Evolutionary conservation across 2,113 vertebrate genomes (phyloP).

Genomic region (Strix aluco): DNA sequence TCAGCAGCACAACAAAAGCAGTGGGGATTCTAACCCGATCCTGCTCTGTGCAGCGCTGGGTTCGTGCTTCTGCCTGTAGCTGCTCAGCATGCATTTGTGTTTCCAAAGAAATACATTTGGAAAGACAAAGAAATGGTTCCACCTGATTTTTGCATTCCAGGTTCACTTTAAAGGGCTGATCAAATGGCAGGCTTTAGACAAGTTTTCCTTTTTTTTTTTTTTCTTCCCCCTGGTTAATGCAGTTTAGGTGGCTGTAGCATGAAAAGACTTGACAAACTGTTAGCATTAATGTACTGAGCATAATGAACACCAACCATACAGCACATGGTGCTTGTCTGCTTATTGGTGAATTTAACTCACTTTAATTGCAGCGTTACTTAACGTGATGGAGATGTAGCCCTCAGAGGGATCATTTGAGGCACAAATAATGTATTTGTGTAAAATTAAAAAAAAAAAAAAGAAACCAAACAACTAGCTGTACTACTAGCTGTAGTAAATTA

Average conservation of each 20-base stretch:
- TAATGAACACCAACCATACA: constrained; percentile 54
- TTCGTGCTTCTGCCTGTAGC: background rate
- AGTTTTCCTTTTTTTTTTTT: background rate
- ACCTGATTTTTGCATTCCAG: background rate
- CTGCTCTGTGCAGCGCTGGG: background rate
- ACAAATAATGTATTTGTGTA: constrained; percentile 41
- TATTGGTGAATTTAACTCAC: constrained; percentile 68
- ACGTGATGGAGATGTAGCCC: constrained; percentile 65
- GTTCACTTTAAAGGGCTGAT: background rate
- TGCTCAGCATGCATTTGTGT: background rate
- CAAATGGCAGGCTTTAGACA: background rate
- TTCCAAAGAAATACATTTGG: background rate
- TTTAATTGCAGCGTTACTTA: constrained; percentile 72
- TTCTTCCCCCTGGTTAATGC: background rate
- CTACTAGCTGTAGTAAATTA: constrained; percentile 62
- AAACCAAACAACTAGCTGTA: background rate
- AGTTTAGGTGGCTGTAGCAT: background rate
- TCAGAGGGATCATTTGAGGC: constrained; percentile 61
- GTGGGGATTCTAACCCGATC: accelerated
- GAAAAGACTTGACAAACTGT: constrained; percentile 60
- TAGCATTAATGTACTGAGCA: constrained; percentile 44
- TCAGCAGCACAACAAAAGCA: background rate
- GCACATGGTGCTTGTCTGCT: constrained; percentile 78
- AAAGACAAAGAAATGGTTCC: background rate
- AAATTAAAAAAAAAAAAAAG: background rate